Evolutionary conservation across 2,797 vertebrate species (phyloP), one percentile per base, ranked within the genome.

Genomic region (Sternarchorhynchus goeldii): DNA sequence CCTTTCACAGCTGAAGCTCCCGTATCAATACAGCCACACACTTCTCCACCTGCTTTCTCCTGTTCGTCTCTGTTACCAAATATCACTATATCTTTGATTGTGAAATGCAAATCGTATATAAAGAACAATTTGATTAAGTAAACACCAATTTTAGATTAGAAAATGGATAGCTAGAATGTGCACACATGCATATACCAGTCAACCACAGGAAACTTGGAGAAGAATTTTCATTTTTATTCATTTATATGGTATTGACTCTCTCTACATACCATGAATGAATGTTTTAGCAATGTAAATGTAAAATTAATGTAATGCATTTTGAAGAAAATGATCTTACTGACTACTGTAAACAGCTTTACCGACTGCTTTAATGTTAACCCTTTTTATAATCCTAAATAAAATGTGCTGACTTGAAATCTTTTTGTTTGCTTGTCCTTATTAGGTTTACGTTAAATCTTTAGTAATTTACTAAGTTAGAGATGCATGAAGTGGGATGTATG

Each of bases 291-390:
- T 45, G 84, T 57, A 53, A 56, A 70, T 74, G 66, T 71, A 20
- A 36, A 78, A 50, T 74, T n/a, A 72, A 50, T 75, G 5, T 78
- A 59, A 69, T 58, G 65, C 32, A 72, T 74, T 36, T 73, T 64
- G 75, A 89, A 85, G 36, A 74, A 83, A 84, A 86, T 79, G 77
- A 87, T 86, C 77, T 89, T 85, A 85, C 87, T 90, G 88, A 93
- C 92, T 92, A 93, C 92, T 94, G 90, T 92, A 85, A 87, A 90
- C 89, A 77, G 82, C 87, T 87, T 88, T 87, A 88, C 85, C 80
- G 82, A 85, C 50, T 88, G 88, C 85, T 90, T 83, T 65, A 83
- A 85, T 87, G 81, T 85, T 80, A 84, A 85, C 79, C 85, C 63
- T 68, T 70, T 63, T 87, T 82, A 82, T 81, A 81, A 84, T 85